phyloP scores from a whole-genome alignment of 2,113 vertebrate genomes.

The Lepus timidus region DNA sequence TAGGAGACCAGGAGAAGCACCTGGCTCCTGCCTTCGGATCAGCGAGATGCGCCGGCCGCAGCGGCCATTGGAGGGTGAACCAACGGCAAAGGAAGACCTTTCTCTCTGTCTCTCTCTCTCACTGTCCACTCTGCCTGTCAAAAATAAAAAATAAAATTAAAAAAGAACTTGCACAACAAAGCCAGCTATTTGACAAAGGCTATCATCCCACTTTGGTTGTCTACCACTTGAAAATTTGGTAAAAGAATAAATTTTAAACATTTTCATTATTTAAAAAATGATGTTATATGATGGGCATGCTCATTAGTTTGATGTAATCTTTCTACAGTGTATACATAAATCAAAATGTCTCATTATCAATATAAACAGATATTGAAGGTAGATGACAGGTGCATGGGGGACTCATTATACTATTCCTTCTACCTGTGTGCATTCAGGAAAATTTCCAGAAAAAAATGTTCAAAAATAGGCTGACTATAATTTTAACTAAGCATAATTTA shows the following conservation, averaged over 20 bases:
- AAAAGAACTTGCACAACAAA: no score
- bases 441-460: neutral
- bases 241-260: neutral
- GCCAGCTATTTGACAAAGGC: no score
- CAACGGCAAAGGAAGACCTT: no score
- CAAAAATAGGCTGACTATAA: neutral
- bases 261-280: neutral
- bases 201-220: neutral
- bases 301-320: neutral
- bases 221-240: neutral
- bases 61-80: no score
- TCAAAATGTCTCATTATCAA: neutral
- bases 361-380: neutral
- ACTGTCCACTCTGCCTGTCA: no score
- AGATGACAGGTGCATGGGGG: neutral
- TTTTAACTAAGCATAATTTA: constrained; percentile 34
- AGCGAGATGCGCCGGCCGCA: no score
- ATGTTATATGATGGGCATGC: neutral
- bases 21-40: no score
- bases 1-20: no score
- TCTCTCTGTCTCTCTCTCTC: no score
- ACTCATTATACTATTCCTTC: neutral
- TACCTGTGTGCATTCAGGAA: neutral
- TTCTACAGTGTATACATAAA: neutral
- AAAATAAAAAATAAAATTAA: no score